Conservation (phyloP, 2,113 vertebrate genomes). For the Psophia crepitans region DNA sequence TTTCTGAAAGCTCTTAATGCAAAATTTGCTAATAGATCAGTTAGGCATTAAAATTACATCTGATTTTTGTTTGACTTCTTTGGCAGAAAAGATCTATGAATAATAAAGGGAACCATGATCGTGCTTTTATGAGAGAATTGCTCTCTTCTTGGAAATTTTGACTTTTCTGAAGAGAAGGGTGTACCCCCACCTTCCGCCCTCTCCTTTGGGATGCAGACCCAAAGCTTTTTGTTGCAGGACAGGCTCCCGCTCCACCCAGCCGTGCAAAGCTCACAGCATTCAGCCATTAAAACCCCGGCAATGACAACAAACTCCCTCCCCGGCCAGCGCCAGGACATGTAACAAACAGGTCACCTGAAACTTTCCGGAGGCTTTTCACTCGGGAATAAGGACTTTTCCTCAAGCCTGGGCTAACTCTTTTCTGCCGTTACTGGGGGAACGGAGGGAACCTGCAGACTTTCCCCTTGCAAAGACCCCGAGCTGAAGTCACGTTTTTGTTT, state of each 20-base stretch:
- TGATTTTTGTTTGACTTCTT: neutral
- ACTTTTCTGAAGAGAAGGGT: neutral
- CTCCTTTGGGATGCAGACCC: neutral
- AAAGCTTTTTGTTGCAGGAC: neutral
- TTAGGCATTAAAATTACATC: neutral
- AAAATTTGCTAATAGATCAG: neutral
- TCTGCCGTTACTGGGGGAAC: neutral
- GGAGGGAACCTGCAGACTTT: neutral
- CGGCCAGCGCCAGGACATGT: neutral
- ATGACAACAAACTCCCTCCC: neutral
- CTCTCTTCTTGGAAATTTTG: neutral
- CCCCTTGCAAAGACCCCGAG: neutral
- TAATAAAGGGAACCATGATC: neutral
- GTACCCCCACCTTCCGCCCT: accelerated
- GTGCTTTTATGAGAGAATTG: neutral
- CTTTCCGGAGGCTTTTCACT: neutral
- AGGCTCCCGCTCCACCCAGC: neutral
- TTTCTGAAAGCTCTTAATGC: neutral
- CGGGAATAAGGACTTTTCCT: neutral
- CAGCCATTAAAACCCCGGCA: neutral
- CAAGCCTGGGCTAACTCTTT: neutral
- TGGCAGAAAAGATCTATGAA: neutral
- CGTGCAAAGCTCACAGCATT: too few species aligned
- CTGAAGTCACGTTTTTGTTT: neutral
- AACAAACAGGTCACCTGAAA: neutral